Evolutionary conservation across 92 coral and sea anemone genomes (phyloP), one percentile per base, ranked within the genome.

Genomic region (Paramuricea clavata): DNA sequence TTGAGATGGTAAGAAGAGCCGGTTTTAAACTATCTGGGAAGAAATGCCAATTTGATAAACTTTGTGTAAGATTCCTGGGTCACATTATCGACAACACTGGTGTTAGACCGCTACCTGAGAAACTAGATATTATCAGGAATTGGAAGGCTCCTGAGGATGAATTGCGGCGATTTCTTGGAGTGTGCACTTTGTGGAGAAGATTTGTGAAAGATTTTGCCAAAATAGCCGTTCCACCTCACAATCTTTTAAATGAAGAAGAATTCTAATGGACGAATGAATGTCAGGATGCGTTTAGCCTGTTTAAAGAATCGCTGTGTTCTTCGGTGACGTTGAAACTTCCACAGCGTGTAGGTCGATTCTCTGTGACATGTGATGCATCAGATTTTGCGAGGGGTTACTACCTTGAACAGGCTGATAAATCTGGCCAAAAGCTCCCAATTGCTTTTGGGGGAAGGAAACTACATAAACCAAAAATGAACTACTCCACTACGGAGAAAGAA

Each of bases 1-100:
- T 87, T 47, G 28, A 73, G 10, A 78, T 87, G 39, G 59, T 87
- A 31, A 70, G 89, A 81, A 25, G 56, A 43, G 32, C 87, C 27
- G 93, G 89, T n/a, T 86, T 91, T 54, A 91, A 87, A 71, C 79
- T 91, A 57, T 87, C 91, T 5, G 91, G 89, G 43, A 91, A 83
- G 57, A 90, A 87, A 71, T 87, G 91, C 83, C 91, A 91, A 85
- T 90, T 90, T 85, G 87, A 87, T 3, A 85, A 70, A 30, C 61
- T 78, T 54, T 85, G 84, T 0, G 80, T 85, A 25, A 85, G 34
- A 75, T 85, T 81, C 57, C 50, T 90, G 22, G 89, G 93, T 56
- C 93, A 83, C 64, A 39, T 69, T 75, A 77, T 91, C 47, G 87
- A 87, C 68, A 27, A 91, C 62, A 75, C 85, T 10, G 91, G 88